These are phyloP conservation scores for Cynodonichthys magdalenae DNA, from an alignment of 2,797 vertebrate species.

Conservation along the genomic window DNA sequence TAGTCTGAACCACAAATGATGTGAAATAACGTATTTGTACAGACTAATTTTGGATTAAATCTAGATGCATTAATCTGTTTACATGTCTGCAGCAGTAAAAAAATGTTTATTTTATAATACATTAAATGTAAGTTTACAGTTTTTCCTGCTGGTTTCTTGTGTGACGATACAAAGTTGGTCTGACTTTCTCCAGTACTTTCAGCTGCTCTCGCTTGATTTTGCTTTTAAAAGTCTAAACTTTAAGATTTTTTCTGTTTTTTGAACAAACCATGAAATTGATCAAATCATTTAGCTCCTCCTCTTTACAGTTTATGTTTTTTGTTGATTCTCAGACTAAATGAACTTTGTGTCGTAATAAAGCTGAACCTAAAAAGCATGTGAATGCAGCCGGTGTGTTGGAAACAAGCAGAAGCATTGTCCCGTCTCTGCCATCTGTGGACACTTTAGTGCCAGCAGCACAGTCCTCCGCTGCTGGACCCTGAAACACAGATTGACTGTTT, in stretches of 20 bases:
- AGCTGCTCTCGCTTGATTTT: no score
- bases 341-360: slow-evolving; percentile 16
- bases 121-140: no score
- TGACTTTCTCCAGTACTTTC: no score
- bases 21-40: no score
- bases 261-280: background rate
- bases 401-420: slow-evolving; percentile 64
- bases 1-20: no score
- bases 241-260: background rate
- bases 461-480: slow-evolving; percentile 47
- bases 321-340: slow-evolving; percentile 11
- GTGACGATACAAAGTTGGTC: no score
- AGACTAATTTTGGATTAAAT: no score
- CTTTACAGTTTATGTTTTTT: background rate
- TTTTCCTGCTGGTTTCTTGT: no score
- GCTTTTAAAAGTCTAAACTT: no score
- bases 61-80: no score
- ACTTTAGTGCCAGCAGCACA: slow-evolving; percentile 55
- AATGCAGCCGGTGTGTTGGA: slow-evolving; percentile 23
- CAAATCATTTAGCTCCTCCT: background rate
- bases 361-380: slow-evolving; percentile 27
- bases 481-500: slow-evolving; percentile 49
- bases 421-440: slow-evolving; percentile 62
- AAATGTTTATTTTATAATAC: no score
- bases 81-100: no score